Conservation (phyloP, 2,113 vertebrate species). For the Pantherophis guttatus region DNA sequence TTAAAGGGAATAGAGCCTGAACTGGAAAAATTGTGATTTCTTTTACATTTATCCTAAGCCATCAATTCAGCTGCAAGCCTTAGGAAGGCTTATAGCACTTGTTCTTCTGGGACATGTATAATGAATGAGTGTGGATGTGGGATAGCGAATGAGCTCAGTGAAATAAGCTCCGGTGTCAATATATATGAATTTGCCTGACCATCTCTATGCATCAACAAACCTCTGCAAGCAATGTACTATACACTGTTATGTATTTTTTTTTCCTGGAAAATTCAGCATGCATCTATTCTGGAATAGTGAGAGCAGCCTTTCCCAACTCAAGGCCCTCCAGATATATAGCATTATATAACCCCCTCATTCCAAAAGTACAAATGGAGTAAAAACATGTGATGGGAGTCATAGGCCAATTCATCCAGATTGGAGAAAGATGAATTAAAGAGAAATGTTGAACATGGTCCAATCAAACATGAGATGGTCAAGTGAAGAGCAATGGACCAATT, state of each 20-base stretch:
- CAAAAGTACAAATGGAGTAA: background rate
- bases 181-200: background rate
- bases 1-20: background rate
- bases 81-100: background rate
- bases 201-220: background rate
- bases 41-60: background rate
- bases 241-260: background rate
- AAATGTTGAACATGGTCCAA: slow-evolving; percentile 50
- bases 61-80: background rate
- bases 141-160: background rate
- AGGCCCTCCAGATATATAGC: background rate
- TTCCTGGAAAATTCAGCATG: background rate
- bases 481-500: slow-evolving; percentile 31
- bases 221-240: background rate
- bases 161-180: background rate
- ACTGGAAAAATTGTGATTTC: background rate
- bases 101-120: background rate
- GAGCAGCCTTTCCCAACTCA: background rate
- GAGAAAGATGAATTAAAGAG: background rate
- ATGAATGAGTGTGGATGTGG: background rate
- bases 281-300: background rate
- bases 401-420: background rate
- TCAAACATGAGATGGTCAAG: slow-evolving; percentile 44
- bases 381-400: background rate
- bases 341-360: background rate